Evolutionary conservation across 1,140 invertebrate species (phyloP), one percentile per base, ranked within the genome.

Genomic region (Macrobrachium nipponense): DNA sequence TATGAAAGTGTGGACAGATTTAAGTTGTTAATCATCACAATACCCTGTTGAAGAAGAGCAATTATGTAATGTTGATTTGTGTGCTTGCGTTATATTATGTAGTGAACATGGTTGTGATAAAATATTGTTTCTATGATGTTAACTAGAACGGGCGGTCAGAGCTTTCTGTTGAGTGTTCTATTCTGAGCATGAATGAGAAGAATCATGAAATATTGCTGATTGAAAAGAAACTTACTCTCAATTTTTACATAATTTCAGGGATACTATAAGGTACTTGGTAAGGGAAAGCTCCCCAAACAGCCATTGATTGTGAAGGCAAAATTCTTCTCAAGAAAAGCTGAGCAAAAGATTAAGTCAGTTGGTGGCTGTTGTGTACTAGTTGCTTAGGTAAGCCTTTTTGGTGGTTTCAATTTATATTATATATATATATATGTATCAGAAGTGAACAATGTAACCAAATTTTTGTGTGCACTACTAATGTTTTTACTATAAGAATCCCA

Each of bases 221-320:
- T 14, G 59, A 51, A 20, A 20, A 8, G 17, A 14, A 14, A 14
- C 59, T 44, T 14, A 62, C 7, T 80, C 58, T 51, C 44, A 61
- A 10, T 58, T 72, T 17, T 84, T 59, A 88, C 89, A 89, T 90
- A 91, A 85, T 94, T 94, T 23, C 91, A 98, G 97, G 98, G 98
- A 90, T 99, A 97, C 92, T 51, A 10, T 98, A 99, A 99, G 93
- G 95, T 99, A 89, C 93, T 99, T 89, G 99, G 99, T 72, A 99
- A 99, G 92, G 99, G 99, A 89, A 94, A 95, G 83, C 93, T 99
- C 82, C 99, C 99, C 73, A 96, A 98, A 88, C 97, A 98, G 92
- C 98, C 98, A 88, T 95, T 99, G 87, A 99, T 99, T 91, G 98
- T 99, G 66, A 99, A 99, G 92, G 99, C 99, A 27, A 99, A 98